These are phyloP conservation scores for Xenopus borealis DNA, from an alignment of 2,113 vertebrate species.

Conservation along the genomic window DNA sequence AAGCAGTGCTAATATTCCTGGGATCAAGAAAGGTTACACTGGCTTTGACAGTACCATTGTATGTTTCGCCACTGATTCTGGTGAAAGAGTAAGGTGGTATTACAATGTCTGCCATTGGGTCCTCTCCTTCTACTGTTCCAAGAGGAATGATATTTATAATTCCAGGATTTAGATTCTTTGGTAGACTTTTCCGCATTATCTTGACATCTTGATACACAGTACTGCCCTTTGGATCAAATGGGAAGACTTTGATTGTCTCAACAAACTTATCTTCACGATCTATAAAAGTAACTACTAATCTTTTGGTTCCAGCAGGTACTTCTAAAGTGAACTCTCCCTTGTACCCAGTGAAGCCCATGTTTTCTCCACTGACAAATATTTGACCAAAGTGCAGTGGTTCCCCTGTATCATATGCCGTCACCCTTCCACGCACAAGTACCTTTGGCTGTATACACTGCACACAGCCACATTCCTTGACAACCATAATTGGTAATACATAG, in stretches of 20 bases:
- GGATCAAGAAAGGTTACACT: slow-evolving; percentile 93
- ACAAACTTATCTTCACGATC: slow-evolving; percentile 75
- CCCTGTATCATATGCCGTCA: slow-evolving; percentile 75
- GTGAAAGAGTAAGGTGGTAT: slow-evolving; percentile 80
- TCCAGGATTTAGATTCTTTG: slow-evolving; percentile 72
- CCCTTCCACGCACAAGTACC: slow-evolving; percentile 78
- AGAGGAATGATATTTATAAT: slow-evolving; percentile 73
- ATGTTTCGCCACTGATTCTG: slow-evolving; percentile 72
- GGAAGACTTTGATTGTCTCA: slow-evolving; percentile 83
- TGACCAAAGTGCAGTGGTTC: slow-evolving; percentile 88
- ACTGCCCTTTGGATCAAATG: slow-evolving; percentile 81
- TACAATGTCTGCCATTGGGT: slow-evolving; percentile 79
- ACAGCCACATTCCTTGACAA: slow-evolving; percentile 81
- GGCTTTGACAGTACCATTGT: slow-evolving; percentile 81
- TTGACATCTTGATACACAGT: slow-evolving; percentile 88
- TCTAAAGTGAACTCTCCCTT: slow-evolving; percentile 89
- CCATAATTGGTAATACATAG: slow-evolving; percentile 76
- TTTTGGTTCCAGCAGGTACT: slow-evolving; percentile 70
- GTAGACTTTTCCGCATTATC: slow-evolving; percentile 78
- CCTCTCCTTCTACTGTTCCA: slow-evolving; percentile 68
- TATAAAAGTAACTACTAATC: slow-evolving; percentile 84
- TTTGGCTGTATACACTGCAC: slow-evolving; percentile 76
- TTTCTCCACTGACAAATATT: slow-evolving; percentile 77
- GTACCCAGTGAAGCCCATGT: slow-evolving; percentile 84
- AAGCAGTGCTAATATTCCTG: slow-evolving; percentile 75